phyloP scores from a whole-genome alignment of 2,797 vertebrate genomes.

The Prunella strophiata region DNA sequence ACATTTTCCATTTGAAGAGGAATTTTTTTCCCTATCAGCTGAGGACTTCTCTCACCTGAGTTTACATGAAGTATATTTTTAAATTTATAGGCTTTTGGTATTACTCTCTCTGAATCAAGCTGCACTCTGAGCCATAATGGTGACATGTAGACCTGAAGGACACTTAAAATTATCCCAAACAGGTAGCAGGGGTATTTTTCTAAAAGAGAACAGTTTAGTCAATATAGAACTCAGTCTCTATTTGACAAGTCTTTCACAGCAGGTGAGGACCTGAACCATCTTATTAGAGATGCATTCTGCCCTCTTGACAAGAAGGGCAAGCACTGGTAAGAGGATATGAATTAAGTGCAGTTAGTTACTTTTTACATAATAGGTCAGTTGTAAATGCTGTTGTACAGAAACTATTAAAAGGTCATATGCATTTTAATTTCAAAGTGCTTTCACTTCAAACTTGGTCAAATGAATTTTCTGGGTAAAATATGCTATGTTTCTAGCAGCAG shows the following conservation, averaged over 20 bases:
- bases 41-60: not conserved
- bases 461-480: not conserved
- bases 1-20: not conserved
- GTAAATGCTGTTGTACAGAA: not conserved
- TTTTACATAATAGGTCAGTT: not conserved
- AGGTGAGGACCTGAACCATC: not conserved
- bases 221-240: not conserved
- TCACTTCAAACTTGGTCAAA: not conserved
- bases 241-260: not conserved
- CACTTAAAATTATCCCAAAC: not conserved
- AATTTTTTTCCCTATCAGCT: not conserved
- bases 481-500: not conserved
- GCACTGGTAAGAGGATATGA: not conserved
- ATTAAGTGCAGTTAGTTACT: not conserved
- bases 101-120: not conserved
- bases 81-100: not conserved
- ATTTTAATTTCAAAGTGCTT: not conserved
- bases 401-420: not conserved
- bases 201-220: not conserved
- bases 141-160: not conserved
- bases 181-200: not conserved
- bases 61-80: not conserved
- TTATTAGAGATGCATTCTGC: not conserved
- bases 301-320: not conserved
- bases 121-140: not conserved